These are phyloP conservation scores for Dufourea novaeangliae DNA, from an alignment of 1,140 invertebrate species.

Conservation along the genomic window DNA sequence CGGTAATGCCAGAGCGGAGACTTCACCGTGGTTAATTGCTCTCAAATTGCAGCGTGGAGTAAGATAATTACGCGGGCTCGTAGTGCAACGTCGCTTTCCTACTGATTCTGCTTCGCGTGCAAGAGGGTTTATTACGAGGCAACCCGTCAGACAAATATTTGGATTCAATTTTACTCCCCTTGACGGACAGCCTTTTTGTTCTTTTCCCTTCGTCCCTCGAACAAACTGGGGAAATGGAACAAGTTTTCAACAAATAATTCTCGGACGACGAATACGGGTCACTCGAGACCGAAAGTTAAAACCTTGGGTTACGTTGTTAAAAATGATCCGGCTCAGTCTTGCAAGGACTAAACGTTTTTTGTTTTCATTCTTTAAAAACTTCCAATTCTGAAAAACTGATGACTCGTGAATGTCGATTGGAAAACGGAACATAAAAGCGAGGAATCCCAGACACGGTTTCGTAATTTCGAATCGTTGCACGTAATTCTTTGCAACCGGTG, in stretches of 20 bases:
- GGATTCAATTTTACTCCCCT: slow-evolving; percentile 6
- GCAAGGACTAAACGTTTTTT: too few relatives aligned
- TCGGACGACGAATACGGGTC: too few relatives aligned
- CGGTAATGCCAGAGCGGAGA: background rate
- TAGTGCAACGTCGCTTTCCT: background rate
- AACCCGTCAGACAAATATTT: slow-evolving; percentile 18
- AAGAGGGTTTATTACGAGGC: slow-evolving; percentile 1
- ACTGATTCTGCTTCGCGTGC: slow-evolving; percentile 11
- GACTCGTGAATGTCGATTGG: too few relatives aligned
- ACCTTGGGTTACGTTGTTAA: too few relatives aligned
- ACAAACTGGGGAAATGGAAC: too few relatives aligned
- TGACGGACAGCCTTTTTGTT: too few relatives aligned
- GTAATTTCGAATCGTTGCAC: background rate
- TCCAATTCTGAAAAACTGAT: too few relatives aligned
- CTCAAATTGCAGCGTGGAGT: slow-evolving; percentile 13
- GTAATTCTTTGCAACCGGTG: slow-evolving; percentile 9
- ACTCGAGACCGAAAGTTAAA: too few relatives aligned
- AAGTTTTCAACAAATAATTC: too few relatives aligned
- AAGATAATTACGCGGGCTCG: slow-evolving; percentile 23
- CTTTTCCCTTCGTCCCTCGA: background rate
- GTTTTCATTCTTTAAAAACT: too few relatives aligned
- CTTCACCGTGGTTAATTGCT: slow-evolving; percentile 27
- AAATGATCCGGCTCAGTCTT: too few relatives aligned
- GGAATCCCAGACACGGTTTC: too few relatives aligned
- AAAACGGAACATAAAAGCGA: background rate